Conservation (phyloP, 1,140 invertebrate genomes). For the Adoxophyes honmai region DNA sequence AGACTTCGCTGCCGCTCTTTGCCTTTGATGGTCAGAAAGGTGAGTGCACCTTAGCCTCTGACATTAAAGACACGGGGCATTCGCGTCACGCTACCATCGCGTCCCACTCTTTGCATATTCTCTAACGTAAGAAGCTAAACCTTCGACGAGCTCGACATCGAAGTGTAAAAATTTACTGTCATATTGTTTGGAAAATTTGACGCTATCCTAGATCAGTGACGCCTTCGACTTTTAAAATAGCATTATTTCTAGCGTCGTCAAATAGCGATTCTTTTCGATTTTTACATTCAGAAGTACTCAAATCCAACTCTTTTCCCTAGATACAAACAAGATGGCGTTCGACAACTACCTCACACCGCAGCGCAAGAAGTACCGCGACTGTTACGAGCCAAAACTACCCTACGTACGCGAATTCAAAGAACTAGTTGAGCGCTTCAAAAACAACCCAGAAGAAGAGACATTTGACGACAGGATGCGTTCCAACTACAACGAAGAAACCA, state of each 20-base stretch:
- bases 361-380: conserved; percentile 48
- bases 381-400: conserved; percentile 5
- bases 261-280: too few relatives aligned
- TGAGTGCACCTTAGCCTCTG: background rate
- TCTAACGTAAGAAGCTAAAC: too few relatives aligned
- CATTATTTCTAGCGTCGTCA: too few relatives aligned
- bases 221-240: too few relatives aligned
- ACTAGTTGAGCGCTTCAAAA: conserved; percentile 8
- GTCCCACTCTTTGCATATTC: too few relatives aligned
- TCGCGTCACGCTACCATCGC: too few relatives aligned
- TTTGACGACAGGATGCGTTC: conserved; percentile 50
- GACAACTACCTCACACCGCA: conserved; percentile 53
- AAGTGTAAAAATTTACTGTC: too few relatives aligned
- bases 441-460: conserved; percentile 10
- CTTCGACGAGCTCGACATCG: too few relatives aligned
- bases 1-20: conserved; percentile 62
- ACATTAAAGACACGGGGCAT: too few relatives aligned
- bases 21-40: conserved; percentile 55
- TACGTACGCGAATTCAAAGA: conserved; percentile 10
- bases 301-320: conserved; percentile 32
- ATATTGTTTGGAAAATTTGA: too few relatives aligned
- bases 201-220: too few relatives aligned
- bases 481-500: conserved; percentile 47
- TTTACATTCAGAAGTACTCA: conserved; percentile 28
- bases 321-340: conserved; percentile 57